These are phyloP conservation scores for Suricata suricatta DNA, from an alignment of 2,113 vertebrate species.

Conservation along the genomic window DNA sequence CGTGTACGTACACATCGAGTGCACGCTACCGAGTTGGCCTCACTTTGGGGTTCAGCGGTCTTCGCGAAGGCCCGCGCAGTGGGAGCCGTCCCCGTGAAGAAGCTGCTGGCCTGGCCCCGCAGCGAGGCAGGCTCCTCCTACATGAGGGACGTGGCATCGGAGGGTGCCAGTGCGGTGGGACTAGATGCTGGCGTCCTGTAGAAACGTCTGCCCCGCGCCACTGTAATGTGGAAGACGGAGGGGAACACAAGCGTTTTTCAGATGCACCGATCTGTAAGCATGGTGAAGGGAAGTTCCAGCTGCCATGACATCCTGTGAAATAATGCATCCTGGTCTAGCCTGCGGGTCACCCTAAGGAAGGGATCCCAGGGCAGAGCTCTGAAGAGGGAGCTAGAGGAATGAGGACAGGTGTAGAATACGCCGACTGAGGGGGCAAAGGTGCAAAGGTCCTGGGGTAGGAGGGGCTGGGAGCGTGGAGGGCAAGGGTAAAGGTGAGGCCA, in stretches of 20 bases:
- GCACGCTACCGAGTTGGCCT: neutral
- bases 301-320: neutral
- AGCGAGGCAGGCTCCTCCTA: neutral
- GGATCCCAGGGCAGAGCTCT: neutral
- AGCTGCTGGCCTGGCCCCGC: neutral
- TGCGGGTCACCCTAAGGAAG: accelerated
- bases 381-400: neutral
- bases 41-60: neutral
- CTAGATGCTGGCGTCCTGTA: neutral
- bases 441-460: neutral
- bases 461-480: neutral
- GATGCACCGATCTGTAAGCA: accelerated
- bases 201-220: neutral
- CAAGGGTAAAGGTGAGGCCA: no score
- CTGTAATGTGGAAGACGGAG: neutral
- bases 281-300: neutral
- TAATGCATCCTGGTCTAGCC: neutral
- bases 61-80: accelerated
- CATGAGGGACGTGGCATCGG: accelerated
- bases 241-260: neutral
- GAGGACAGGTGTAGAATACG: neutral
- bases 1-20: no score
- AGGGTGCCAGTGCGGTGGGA: accelerated
- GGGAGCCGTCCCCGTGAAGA: neutral
- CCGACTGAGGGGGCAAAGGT: neutral